Conservation (phyloP, 1,140 invertebrate genomes). For the Drosophila tristis region DNA sequence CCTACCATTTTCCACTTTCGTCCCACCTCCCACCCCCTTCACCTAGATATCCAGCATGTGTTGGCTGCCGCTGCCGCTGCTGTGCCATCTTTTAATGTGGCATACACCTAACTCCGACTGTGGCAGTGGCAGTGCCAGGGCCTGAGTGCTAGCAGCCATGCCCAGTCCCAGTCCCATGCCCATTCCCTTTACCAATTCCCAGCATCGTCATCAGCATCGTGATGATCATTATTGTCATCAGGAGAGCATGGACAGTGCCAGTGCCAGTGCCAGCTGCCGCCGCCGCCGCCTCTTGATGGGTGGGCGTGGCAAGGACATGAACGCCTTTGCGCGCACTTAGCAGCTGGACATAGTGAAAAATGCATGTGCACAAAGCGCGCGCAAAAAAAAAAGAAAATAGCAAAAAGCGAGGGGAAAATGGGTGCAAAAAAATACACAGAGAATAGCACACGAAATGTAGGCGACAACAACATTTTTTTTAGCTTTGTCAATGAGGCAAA, state of each 20-base stretch:
- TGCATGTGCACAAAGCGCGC: constrained; percentile 54
- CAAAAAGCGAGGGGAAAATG: constrained; percentile 20
- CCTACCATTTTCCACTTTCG: background rate
- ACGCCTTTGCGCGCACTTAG: constrained; percentile 59
- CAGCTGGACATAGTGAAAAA: constrained; percentile 62
- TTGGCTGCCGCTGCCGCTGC: constrained; percentile 39
- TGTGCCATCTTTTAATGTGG: constrained; percentile 1
- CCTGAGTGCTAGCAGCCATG: background rate
- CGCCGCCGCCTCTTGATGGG: constrained; percentile 53
- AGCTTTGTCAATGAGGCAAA: constrained; percentile 63
- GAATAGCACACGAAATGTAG: constrained; percentile 57
- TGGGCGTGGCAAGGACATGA: constrained; percentile 58
- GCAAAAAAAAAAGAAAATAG: constrained; percentile 31
- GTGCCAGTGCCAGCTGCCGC: constrained; percentile 38
- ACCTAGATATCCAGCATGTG: constrained; percentile 60
- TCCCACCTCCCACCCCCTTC: background rate
- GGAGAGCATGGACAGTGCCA: constrained; percentile 39
- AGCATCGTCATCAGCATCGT: constrained; percentile 29
- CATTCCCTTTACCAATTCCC: constrained; percentile 5
- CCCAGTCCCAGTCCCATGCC: constrained; percentile 5
- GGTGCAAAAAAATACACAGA: background rate
- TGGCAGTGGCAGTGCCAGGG: too few species aligned
- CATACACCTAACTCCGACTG: too few species aligned
- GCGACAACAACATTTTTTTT: constrained; percentile 60
- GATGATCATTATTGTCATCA: constrained; percentile 27